phyloP scores from a whole-genome alignment of 2,113 vertebrate species.

The Myotis yumanensis region DNA sequence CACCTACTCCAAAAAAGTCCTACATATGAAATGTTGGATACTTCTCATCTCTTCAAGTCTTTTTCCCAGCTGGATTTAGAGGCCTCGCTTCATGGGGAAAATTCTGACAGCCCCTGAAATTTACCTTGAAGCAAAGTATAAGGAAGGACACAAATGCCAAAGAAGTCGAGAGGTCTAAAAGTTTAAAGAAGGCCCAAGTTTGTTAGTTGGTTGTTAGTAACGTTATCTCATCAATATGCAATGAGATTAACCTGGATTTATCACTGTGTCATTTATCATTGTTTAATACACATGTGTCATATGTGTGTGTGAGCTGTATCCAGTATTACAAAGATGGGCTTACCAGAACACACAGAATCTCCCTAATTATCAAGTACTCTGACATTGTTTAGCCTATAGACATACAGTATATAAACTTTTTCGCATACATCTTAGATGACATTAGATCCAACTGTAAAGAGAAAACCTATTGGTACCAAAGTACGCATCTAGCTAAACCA shows the following conservation, averaged over 20 bases:
- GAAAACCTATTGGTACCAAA: background rate
- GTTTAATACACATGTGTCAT: background rate
- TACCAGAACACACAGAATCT: background rate
- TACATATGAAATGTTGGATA: background rate
- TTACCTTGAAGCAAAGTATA: slow-evolving; percentile 50
- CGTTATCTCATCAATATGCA: slow-evolving; percentile 40
- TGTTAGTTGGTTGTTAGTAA: slow-evolving; percentile 47
- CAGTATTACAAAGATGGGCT: background rate
- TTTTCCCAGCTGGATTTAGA: slow-evolving; percentile 52
- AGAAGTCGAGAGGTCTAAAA: slow-evolving; percentile 68
- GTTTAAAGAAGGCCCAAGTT: slow-evolving; percentile 59
- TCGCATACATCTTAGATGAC: background rate
- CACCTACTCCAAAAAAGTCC: background rate
- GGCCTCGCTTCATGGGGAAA: slow-evolving; percentile 73
- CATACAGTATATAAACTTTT: background rate
- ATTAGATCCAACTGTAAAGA: background rate
- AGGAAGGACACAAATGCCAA: slow-evolving; percentile 80
- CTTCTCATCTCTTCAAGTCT: background rate
- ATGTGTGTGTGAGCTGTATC: slow-evolving; percentile 3
- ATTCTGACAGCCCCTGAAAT: slow-evolving; percentile 64
- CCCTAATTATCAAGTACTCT: background rate
- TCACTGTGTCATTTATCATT: background rate
- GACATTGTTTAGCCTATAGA: slow-evolving; percentile 28
- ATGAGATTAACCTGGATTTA: background rate
- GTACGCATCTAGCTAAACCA: background rate